Evolutionary conservation across 2,888 invertebrate species (phyloP).

Genomic region (Artemia sp.): DNA sequence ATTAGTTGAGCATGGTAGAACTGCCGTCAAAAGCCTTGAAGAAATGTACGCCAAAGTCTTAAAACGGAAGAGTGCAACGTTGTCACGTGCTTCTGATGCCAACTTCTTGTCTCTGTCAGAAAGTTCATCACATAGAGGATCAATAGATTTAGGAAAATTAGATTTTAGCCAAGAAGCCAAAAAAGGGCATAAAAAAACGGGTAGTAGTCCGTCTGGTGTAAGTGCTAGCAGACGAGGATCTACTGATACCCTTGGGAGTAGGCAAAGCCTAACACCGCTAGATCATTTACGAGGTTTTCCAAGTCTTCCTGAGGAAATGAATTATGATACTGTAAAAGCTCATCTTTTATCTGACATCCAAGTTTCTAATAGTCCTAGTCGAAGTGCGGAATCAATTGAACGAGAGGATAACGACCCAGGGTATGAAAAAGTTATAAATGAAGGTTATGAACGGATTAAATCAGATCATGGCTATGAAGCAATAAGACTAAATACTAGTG

Average conservation of each 20-base stretch:
- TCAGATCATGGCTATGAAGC: conserved; percentile 8
- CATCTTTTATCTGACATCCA: no score
- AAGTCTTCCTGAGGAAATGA: conserved; percentile 10
- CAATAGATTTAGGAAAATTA: background rate
- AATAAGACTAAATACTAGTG: background rate
- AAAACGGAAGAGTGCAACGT: conserved; percentile 4
- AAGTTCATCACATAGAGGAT: conserved; percentile 10
- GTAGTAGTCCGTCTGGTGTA: background rate
- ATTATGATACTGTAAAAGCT: background rate
- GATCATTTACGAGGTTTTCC: background rate
- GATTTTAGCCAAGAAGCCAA: conserved; percentile 4
- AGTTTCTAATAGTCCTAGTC: background rate
- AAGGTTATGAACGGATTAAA: background rate
- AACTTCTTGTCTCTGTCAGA: background rate
- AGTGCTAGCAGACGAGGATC: background rate
- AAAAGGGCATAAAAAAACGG: background rate
- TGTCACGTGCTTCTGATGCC: conserved; percentile 2
- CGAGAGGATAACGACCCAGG: background rate
- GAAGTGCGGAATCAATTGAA: background rate
- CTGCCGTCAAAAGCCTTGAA: conserved; percentile 11
- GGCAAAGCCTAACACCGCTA: background rate
- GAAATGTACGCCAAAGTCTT: conserved; percentile 11
- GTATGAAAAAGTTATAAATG: background rate
- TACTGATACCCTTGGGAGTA: conserved; percentile 1
- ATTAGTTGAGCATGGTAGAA: conserved; percentile 3